Conservation (phyloP, 35 echinoderm and acorn worm species). For the Apostichopus californicus region DNA sequence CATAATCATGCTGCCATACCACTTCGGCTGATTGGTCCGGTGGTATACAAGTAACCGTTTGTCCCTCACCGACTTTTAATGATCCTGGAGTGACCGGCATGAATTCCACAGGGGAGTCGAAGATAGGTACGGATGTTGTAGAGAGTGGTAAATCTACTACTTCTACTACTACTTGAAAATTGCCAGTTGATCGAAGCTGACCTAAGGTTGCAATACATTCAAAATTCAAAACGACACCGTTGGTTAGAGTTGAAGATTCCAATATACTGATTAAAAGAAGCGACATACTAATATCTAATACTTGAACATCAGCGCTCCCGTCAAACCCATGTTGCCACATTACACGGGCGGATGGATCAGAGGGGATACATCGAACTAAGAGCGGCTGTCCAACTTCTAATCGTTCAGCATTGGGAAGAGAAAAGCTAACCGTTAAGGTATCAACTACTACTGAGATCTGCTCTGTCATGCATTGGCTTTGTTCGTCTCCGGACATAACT, state of each 20-base stretch:
- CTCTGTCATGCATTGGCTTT: neutral
- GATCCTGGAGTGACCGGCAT: neutral
- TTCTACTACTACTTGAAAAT: neutral
- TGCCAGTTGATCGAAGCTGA: neutral
- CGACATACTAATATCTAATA: no score
- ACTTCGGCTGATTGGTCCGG: neutral
- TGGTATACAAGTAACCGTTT: neutral
- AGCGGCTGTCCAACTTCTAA: neutral
- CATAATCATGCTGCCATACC: neutral
- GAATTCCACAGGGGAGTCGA: neutral
- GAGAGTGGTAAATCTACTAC: neutral
- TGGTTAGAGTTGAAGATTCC: neutral
- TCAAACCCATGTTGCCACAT: neutral
- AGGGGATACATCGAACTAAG: neutral
- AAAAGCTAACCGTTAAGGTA: no score
- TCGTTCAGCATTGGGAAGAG: no score
- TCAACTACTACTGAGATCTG: neutral
- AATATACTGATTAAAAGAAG: no score
- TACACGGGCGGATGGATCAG: neutral
- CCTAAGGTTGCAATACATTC: slow-evolving; percentile 17
- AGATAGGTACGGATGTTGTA: neutral
- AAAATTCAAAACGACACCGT: neutral
- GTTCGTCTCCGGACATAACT: neutral
- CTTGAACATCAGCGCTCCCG: neutral
- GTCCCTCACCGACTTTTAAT: neutral